Percentiles rank a stretch among this genome's conserved stretches.
phyloP scores from a whole-genome alignment of 2,797 vertebrate genomes.

The Sebastes aleutianus region DNA sequence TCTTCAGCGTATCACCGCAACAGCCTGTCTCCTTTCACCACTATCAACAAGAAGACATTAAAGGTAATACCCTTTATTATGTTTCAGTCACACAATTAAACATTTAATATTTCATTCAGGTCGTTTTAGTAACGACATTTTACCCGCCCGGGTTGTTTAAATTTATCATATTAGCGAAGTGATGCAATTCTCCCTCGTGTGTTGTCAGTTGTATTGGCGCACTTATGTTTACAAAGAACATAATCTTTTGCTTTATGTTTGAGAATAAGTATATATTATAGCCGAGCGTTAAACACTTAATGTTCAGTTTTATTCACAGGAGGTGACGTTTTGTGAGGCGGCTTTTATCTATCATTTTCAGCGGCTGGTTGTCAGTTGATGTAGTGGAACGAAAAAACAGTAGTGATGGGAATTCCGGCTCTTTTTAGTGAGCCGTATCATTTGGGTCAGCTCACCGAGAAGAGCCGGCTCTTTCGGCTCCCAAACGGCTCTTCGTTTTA shows the following conservation, averaged over 20 bases:
- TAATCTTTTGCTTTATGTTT: background rate
- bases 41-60: background rate
- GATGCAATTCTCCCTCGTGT: constrained; percentile 69
- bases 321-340: background rate
- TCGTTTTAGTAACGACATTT: background rate
- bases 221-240: background rate
- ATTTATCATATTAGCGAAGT: constrained; percentile 18
- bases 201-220: constrained; percentile 7
- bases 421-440: no score
- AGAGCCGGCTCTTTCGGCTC: no score
- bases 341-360: constrained; percentile 13
- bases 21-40: background rate
- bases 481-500: no score
- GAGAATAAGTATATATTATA: accelerated
- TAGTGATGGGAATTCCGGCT: no score
- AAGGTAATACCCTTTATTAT: constrained; percentile 31
- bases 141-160: background rate
- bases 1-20: constrained; percentile 31
- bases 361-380: constrained; percentile 10
- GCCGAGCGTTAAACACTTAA: accelerated
- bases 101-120: accelerated
- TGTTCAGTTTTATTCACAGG: background rate
- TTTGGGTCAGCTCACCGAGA: no score
- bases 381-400: no score
- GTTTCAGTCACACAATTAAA: background rate